Percentiles rank a stretch among this genome's conserved stretches.
These are phyloP conservation scores for Myripristis jacobus DNA, from an alignment of 2,797 vertebrate genomes.

Conservation along the genomic window DNA sequence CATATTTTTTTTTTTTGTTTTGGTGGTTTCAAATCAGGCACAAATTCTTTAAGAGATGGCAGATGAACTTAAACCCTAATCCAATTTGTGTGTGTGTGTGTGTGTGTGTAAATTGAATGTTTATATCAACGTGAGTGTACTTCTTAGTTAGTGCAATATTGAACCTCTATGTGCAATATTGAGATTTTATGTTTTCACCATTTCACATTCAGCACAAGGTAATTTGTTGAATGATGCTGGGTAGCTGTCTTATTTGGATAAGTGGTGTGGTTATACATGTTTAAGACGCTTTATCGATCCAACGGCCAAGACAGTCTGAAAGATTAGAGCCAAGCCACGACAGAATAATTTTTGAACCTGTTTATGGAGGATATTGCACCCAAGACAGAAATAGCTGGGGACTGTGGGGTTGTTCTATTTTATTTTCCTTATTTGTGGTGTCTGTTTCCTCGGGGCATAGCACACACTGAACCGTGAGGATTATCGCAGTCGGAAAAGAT, in stretches of 20 bases:
- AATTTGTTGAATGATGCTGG: constrained; percentile 16
- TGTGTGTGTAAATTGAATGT: constrained; percentile 72
- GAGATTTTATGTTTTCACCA: constrained; percentile 37
- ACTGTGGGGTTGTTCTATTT: constrained; percentile 22
- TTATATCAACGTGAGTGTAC: constrained; percentile 63
- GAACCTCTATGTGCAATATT: constrained; percentile 63
- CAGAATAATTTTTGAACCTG: not conserved
- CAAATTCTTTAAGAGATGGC: constrained; percentile 43
- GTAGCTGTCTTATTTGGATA: constrained; percentile 19
- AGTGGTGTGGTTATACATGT: not conserved
- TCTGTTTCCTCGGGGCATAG: constrained; percentile 1
- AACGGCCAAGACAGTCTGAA: constrained; percentile 11
- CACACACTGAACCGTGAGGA: not conserved
- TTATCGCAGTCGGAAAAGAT: constrained; percentile 11
- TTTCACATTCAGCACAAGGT: constrained; percentile 43
- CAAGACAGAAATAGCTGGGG: not conserved
- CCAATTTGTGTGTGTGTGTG: no score
- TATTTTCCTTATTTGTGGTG: constrained; percentile 14
- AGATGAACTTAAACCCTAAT: constrained; percentile 40
- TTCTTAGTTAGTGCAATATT: constrained; percentile 69
- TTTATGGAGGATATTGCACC: constrained; percentile 5
- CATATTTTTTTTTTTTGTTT: constrained; percentile 49
- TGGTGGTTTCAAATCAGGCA: constrained; percentile 55
- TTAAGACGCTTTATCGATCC: constrained; percentile 31
- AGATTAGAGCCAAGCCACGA: constrained; percentile 2